Evolutionary conservation across 2,797 vertebrate species (phyloP), one percentile per base, ranked within the genome.

Genomic region (Loris lydekkerianus): DNA sequence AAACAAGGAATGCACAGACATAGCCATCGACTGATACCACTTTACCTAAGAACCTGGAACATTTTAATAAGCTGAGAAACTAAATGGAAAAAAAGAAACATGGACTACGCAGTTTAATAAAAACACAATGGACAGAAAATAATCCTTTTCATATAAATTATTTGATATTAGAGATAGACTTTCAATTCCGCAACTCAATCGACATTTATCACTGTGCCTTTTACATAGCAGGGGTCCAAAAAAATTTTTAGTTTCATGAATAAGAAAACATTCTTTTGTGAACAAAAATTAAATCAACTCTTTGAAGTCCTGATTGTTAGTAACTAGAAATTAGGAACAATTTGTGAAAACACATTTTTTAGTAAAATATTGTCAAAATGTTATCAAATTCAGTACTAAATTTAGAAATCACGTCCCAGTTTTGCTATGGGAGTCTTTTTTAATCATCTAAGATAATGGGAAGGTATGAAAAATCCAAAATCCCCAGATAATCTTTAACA

Each of bases 261-360:
- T 81, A 65, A 82, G n/a, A 91, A 93, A 93, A 75, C 77, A 75
- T 29, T 1, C 23, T 77, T 56, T 61, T 34, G 29, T 75, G 29
- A 96, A 85, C 0, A 53, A 91, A 37, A 94, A 95, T 67, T 86
- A 88, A 90, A 56, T 34, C 11, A 94, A 18, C 34, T 95, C 29
- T 72, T 77, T 84, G 43, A 96, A 95, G 43, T 56, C 69, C 23
- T 69, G 46, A 88, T 93, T 77, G 21, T 76, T 34, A 67, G 25
- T 86, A 21, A 46, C 25, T 82, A 21, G 46, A 95, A 96, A 72
- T 78, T 86, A 85, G 13, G n/a, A 56, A 86, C 2, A 43, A 90
- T 1, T 69, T 86, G 40, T 11, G 8, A 63, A 89, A 78, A 76
- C 34, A 75, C 1, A 87, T 20, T 77, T 65, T 49, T 46, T 37